A percentile compares a stretch with the other conserved stretches of the same genome.
Conservation (phyloP, 1,140 invertebrate genomes). For the Notospermus geniculatus region DNA sequence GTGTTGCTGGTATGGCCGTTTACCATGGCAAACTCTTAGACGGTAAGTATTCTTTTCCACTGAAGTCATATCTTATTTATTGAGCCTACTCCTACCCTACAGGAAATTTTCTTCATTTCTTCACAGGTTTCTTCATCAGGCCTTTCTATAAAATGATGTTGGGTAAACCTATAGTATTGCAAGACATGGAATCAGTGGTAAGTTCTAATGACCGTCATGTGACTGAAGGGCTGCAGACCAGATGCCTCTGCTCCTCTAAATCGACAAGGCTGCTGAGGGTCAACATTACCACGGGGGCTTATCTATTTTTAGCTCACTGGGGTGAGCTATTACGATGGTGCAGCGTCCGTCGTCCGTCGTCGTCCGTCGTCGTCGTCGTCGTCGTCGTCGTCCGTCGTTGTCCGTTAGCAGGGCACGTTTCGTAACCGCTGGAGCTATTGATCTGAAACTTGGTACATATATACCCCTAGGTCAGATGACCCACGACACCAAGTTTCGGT, state of each 20-base stretch:
- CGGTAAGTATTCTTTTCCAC: slow-evolving; percentile 60
- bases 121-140: slow-evolving; percentile 93
- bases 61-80: not conserved
- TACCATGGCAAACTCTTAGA: slow-evolving; percentile 97
- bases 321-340: too few species aligned
- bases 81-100: slow-evolving; percentile 5
- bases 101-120: slow-evolving; percentile 13
- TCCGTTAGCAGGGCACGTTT: too few species aligned
- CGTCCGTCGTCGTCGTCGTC: too few species aligned
- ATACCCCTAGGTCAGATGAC: too few species aligned
- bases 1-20: slow-evolving; percentile 97
- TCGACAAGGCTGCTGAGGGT: not conserved
- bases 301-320: too few species aligned
- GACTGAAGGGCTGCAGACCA: not conserved
- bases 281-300: not conserved
- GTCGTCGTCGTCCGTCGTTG: too few species aligned
- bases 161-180: slow-evolving; percentile 86
- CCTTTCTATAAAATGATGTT: slow-evolving; percentile 99
- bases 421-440: too few species aligned
- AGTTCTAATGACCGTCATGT: slow-evolving; percentile 24
- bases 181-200: slow-evolving; percentile 94
- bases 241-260: not conserved
- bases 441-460: too few species aligned
- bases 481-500: too few species aligned
- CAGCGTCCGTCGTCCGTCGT: too few species aligned